Base-by-base conservation (phyloP, 1,140 invertebrate genomes). In the Diuraphis noxia region DNA sequence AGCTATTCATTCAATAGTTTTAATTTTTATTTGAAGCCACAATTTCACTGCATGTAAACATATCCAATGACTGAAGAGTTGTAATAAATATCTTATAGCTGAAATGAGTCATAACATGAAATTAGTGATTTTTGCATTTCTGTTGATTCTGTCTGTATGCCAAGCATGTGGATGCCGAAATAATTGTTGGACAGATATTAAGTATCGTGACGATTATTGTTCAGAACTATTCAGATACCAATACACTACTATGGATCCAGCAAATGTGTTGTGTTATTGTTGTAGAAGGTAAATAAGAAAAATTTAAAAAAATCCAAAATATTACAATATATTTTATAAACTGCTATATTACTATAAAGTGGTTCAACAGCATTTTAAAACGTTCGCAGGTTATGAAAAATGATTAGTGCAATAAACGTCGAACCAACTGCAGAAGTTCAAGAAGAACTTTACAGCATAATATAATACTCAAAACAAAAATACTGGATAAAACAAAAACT, bases 181-280 rank as follows among this genome's bases (percentile, higher is more conserved):
- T 30, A 4, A 63, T 0, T 63, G 56, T 63, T 63, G 56, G 56
- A n/a, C 1, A n/a, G 56, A 63, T 17, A 1, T 1, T 0, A 17
- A n/a, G 10, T 1, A 4, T n/a, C 56, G 56, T 17, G 56, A 63
- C 30, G 30, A n/a, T 17, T n/a, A 5, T 63, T 63, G 56, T n/a
- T 17, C 30, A 10, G 0, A 17, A 17, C 5, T n/a, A 5, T 63
- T 63, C 4, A n/a, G 56, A n/a, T 63, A 63, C n/a, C 0, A n/a
- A 5, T n/a, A n/a, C 30, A 6, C 1, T 5, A n/a, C 30, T 63
- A 6, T 0, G 0, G 4, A 5, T 4, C 30, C 13, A 5, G 30
- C 30, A n/a, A 63, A 63, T n/a, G 13, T n/a, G 10, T 0, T 63
- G 30, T 63, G 56, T n/a, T n/a, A 17, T 30, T 63, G 56, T 63